Conservation (phyloP, 2,888 invertebrate species). For the Agrochola circellaris region DNA sequence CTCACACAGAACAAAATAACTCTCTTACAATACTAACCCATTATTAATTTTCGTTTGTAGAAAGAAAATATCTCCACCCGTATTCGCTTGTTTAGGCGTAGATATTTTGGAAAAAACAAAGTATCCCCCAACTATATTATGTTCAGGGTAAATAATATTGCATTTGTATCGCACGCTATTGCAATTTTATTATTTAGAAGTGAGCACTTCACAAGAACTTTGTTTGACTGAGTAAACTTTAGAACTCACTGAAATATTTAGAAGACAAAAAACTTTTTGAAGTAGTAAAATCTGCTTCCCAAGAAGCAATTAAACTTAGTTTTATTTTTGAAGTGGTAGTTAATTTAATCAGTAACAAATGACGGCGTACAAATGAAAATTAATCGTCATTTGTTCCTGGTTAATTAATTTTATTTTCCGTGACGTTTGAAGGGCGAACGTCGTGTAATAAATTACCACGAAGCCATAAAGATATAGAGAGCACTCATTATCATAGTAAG, state of each 20-base stretch:
- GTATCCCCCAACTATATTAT: constrained; percentile 83
- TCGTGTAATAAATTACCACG: constrained; percentile 11
- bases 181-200: constrained; percentile 66
- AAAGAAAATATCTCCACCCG: constrained; percentile 87
- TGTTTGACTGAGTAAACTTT: constrained; percentile 29
- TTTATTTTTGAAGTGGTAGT: neutral
- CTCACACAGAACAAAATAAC: constrained; percentile 37
- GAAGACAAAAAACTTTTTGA: neutral
- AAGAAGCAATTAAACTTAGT: neutral
- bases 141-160: constrained; percentile 87
- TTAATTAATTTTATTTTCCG: constrained; percentile 26
- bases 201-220: constrained; percentile 61
- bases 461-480: neutral
- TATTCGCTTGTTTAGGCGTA: constrained; percentile 89
- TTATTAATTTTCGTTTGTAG: constrained; percentile 85
- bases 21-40: constrained; percentile 73
- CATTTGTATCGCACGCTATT: constrained; percentile 74
- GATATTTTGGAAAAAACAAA: constrained; percentile 90
- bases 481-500: constrained; percentile 13
- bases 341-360: constrained; percentile 17
- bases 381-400: constrained; percentile 30
- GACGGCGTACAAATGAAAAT: constrained; percentile 7
- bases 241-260: constrained; percentile 12
- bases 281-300: neutral
- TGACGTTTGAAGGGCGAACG: constrained; percentile 38